Evolutionary conservation across 1,140 invertebrate species (phyloP).

Genomic region (Drosophila virilis): DNA sequence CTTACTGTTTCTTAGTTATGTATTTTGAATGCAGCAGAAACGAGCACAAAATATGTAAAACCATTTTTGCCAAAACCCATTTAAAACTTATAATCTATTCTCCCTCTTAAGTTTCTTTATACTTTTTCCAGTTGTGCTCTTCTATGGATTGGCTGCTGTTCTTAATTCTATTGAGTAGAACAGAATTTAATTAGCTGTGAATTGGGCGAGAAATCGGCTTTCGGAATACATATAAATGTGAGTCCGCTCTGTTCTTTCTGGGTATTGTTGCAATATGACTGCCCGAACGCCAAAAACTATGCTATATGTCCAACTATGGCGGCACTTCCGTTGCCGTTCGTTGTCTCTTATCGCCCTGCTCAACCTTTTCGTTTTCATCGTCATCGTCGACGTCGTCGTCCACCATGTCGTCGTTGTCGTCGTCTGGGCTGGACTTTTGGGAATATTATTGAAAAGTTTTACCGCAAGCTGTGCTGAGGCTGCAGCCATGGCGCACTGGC

Average conservation of each 20-base stretch:
- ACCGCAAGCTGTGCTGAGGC: slow-evolving; percentile 74
- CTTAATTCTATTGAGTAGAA: background rate
- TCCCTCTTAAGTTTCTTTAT: too few species aligned
- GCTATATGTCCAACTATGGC: slow-evolving; percentile 66
- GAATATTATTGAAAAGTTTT: slow-evolving; percentile 82
- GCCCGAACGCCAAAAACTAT: slow-evolving; percentile 64
- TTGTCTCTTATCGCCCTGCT: slow-evolving; percentile 29
- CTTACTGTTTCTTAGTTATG: background rate
- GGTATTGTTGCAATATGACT: slow-evolving; percentile 73
- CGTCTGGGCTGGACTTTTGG: slow-evolving; percentile 76
- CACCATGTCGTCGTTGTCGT: slow-evolving; percentile 36
- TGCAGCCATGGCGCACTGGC: slow-evolving; percentile 23
- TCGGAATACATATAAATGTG: slow-evolving; percentile 37
- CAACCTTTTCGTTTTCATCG: slow-evolving; percentile 8
- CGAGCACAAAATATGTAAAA: background rate
- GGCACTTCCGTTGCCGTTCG: slow-evolving; percentile 69
- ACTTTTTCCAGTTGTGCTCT: background rate
- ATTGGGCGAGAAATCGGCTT: slow-evolving; percentile 22
- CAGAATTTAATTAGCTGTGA: slow-evolving; percentile 17
- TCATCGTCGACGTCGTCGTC: background rate
- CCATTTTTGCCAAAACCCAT: background rate
- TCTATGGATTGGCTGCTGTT: background rate
- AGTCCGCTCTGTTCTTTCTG: slow-evolving; percentile 6
- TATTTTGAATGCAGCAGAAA: too few species aligned
- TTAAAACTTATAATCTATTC: slow-evolving; percentile 7